Percentiles rank a stretch among this genome's conserved stretches.
Evolutionary conservation across 2,888 invertebrate species (phyloP).

Genomic region (Cylloceria caligata): DNA sequence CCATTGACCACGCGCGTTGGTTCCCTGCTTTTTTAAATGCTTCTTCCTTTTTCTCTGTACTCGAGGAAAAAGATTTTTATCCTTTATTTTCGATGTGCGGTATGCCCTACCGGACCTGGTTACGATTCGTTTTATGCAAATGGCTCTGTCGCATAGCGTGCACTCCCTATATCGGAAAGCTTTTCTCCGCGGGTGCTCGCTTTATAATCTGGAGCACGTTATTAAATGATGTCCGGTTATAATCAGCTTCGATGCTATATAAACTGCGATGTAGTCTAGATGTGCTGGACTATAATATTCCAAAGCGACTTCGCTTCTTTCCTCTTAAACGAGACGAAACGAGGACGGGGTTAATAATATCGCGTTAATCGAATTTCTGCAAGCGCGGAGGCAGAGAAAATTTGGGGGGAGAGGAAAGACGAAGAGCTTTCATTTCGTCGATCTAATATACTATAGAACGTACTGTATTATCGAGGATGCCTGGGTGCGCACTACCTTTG

Average conservation of each 20-base stretch:
- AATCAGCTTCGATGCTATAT: conserved; percentile 35
- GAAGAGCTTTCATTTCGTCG: conserved; percentile 56
- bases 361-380: conserved; percentile 53
- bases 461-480: conserved; percentile 54
- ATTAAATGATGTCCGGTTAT: conserved; percentile 65
- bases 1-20: conserved; percentile 67
- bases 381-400: conserved; percentile 16
- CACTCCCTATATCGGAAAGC: conserved; percentile 55
- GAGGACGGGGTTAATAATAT: conserved; percentile 61
- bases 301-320: conserved; percentile 43
- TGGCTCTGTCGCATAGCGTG: conserved; percentile 42
- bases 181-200: conserved; percentile 37
- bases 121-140: conserved; percentile 70
- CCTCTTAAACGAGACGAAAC: conserved; percentile 51
- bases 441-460: conserved; percentile 56
- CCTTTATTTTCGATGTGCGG: conserved; percentile 16
- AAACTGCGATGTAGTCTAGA: neutral
- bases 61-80: conserved; percentile 42
- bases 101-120: conserved; percentile 52
- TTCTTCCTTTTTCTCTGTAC: conserved; percentile 22
- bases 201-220: conserved; percentile 64
- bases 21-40: conserved; percentile 27
- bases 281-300: conserved; percentile 48
- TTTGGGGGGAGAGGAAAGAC: conserved; percentile 4
- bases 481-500: conserved; percentile 24